Percentiles rank a stretch among this genome's conserved stretches.
Conservation (phyloP, 2,113 vertebrate genomes). For the Ivindomyrus marchei region DNA sequence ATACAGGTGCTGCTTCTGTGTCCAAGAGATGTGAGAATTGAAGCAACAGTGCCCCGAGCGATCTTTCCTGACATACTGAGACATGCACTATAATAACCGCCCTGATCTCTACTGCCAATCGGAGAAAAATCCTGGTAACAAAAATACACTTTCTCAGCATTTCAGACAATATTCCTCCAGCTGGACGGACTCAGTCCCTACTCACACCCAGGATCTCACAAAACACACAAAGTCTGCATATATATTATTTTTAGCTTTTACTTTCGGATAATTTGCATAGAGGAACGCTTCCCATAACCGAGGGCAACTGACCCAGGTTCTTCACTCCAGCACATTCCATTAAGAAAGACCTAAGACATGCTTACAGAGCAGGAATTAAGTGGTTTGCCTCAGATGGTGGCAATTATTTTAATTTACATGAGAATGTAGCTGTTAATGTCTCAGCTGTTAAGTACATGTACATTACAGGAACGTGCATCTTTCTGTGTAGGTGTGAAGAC, state of each 20-base stretch:
- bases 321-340: not conserved
- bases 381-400: not conserved
- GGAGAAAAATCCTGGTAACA: not conserved
- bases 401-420: slow-evolving; percentile 3
- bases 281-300: not conserved
- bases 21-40: not conserved
- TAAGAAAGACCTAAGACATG: not conserved
- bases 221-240: not conserved
- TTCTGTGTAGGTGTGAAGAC: not conserved
- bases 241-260: not conserved
- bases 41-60: not conserved
- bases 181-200: not conserved
- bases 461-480: not conserved
- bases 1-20: not conserved
- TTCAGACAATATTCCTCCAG: not conserved
- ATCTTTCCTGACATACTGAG: not conserved
- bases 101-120: not conserved
- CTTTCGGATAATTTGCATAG: not conserved
- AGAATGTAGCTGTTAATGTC: not conserved
- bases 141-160: not conserved
- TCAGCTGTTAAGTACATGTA: not conserved
- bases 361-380: not conserved
- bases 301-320: not conserved
- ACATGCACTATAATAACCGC: not conserved
- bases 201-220: not conserved